Evolutionary conservation across 2,888 invertebrate genomes (phyloP).

Genomic region (Buathra laborator): DNA sequence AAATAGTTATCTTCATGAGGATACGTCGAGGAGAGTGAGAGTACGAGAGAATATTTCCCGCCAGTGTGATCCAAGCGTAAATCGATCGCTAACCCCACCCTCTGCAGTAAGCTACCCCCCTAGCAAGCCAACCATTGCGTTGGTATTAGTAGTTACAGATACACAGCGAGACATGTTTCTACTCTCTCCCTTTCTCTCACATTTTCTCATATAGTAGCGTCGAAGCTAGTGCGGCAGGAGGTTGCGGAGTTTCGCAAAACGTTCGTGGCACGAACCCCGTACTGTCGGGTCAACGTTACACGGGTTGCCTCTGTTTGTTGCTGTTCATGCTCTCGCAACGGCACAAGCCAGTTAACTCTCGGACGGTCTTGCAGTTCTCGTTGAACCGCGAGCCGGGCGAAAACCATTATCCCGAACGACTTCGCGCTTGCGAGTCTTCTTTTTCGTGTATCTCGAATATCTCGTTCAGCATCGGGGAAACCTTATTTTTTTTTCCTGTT

Average conservation of each 20-base stretch:
- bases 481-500: constrained; percentile 10
- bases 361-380: constrained; percentile 53
- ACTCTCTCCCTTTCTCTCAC: constrained; percentile 10
- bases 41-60: constrained; percentile 16
- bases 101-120: constrained; percentile 15
- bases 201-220: constrained; percentile 24
- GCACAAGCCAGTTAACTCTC: constrained; percentile 29
- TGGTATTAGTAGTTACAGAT: constrained; percentile 22
- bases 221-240: constrained; percentile 61
- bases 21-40: not conserved
- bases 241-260: constrained; percentile 65
- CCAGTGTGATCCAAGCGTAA: constrained; percentile 48
- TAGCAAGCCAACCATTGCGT: constrained; percentile 11
- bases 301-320: constrained; percentile 33
- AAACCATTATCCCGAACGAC: constrained; percentile 25
- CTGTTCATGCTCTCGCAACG: constrained; percentile 16
- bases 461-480: not conserved
- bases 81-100: constrained; percentile 55
- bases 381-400: constrained; percentile 53
- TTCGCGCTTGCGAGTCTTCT: not conserved
- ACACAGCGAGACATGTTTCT: constrained; percentile 4
- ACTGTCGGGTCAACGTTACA: constrained; percentile 68
- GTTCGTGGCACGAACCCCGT: constrained; percentile 55
- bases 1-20: not conserved
- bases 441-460: not conserved